These are phyloP conservation scores for Ridgeia piscesae DNA, from an alignment of 1,140 invertebrate species.

Conservation along the genomic window DNA sequence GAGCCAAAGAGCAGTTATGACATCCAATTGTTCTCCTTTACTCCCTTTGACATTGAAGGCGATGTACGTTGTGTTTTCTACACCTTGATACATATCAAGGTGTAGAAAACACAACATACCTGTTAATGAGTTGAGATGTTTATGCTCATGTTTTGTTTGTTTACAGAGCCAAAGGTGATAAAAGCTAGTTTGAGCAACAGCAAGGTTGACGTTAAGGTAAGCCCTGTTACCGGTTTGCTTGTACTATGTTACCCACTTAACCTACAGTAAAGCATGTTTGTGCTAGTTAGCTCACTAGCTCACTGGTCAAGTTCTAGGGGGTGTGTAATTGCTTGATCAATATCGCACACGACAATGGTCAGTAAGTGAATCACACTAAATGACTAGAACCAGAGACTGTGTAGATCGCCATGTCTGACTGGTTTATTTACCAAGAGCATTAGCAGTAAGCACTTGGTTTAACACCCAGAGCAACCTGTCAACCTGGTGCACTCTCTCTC, in stretches of 20 bases:
- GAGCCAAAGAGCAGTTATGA: too few species aligned
- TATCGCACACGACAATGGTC: neutral
- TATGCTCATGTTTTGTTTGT: neutral
- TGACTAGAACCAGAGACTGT: neutral
- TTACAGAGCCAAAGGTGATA: neutral
- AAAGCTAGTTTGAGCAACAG: neutral
- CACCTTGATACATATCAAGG: too few species aligned
- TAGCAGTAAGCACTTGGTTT: neutral
- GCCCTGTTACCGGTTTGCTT: neutral
- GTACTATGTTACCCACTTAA: neutral
- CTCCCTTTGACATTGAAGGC: too few species aligned
- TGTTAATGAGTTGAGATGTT: neutral
- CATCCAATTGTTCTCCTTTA: too few species aligned
- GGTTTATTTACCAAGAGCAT: neutral
- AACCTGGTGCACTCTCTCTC: too few species aligned
- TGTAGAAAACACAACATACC: too few species aligned
- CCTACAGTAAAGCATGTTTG: neutral
- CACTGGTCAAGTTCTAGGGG: neutral
- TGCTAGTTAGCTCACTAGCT: too few species aligned
- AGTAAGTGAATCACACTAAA: neutral
- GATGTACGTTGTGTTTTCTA: too few species aligned
- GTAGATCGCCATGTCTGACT: neutral
- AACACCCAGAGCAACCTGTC: neutral
- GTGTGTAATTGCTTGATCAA: neutral
- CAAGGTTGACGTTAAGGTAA: neutral